These are phyloP conservation scores for Ctenoplectra terminalis DNA, from an alignment of 1,140 invertebrate genomes.

Conservation along the genomic window DNA sequence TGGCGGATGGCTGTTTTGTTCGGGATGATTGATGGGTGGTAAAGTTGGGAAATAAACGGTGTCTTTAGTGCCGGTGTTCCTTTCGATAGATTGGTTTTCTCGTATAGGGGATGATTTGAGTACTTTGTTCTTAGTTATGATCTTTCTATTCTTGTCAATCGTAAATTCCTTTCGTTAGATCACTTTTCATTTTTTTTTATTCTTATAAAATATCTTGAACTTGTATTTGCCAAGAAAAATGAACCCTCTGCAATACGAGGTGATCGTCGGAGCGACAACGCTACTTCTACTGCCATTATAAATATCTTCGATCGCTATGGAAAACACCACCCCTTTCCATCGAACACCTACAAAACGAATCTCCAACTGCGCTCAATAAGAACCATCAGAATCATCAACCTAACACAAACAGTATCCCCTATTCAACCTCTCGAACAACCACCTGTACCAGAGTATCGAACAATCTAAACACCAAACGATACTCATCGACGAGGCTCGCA, in stretches of 20 bases:
- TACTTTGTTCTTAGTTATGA: neutral
- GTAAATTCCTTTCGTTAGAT: no score
- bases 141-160: neutral
- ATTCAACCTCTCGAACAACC: neutral
- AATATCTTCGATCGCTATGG: no score
- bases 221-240: no score
- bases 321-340: no score
- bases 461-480: constrained; percentile 15
- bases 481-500: neutral
- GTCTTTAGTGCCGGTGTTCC: neutral
- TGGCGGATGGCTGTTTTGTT: neutral
- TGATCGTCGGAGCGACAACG: no score
- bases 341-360: neutral
- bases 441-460: neutral
- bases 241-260: no score
- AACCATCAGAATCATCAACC: neutral
- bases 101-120: neutral
- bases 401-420: no score
- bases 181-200: no score
- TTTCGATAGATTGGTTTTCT: neutral
- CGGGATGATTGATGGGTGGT: constrained; percentile 25
- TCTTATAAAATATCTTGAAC: no score
- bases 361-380: neutral
- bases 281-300: no score
- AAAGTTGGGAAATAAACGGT: neutral